Base-by-base conservation (phyloP, 2,113 vertebrate genomes). In the Syngnathoides biaculeatus region DNA sequence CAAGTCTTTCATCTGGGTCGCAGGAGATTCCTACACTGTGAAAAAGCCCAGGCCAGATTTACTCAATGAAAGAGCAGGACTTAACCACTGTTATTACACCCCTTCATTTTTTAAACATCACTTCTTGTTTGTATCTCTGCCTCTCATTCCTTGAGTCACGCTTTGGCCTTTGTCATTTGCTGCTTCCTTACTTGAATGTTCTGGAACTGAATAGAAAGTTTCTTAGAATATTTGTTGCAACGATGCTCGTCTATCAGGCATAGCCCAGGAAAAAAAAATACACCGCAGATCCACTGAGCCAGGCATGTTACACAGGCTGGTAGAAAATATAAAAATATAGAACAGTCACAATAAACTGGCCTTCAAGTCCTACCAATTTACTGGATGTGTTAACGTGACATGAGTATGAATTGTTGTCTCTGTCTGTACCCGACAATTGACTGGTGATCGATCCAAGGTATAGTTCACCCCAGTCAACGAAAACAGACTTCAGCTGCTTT, bases 31-130 rank as follows among this genome's bases (percentile, higher is more conserved):
- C 78, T 89, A 87, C 75, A 79, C 79, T 85, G 73, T 91, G 89
- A 93, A 93, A 90, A 87, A 90, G 89, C 82, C 72, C 69, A 74
- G 66, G 79, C 71, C 84, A 89, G 84, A 83, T 83, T 83, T 86
- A 66, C 77, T 85, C 88, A 87, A 89, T 89, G 87, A 86, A 80
- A 87, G 89, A 86, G 86, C 76, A 84, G 66, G 50, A 72, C 78
- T 80, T 80, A 80, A 90, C 75, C 89, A 81, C 90, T 91, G 80
- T 90, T 90, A 86, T 93, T 92, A 92, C 88, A 74, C 47, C 69
- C 62, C 9, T 56, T 65, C 77, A 79, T 71, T 59, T 67, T 65
- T 77, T 35, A 79, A 81, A 78, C 80, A 82, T 75, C 74, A 68
- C 72, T 75, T 65, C 81, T 69, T 79, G 67, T 75, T 65, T 79